Conservation (phyloP, 2,888 invertebrate species). For the Lamellibrachia columna region DNA sequence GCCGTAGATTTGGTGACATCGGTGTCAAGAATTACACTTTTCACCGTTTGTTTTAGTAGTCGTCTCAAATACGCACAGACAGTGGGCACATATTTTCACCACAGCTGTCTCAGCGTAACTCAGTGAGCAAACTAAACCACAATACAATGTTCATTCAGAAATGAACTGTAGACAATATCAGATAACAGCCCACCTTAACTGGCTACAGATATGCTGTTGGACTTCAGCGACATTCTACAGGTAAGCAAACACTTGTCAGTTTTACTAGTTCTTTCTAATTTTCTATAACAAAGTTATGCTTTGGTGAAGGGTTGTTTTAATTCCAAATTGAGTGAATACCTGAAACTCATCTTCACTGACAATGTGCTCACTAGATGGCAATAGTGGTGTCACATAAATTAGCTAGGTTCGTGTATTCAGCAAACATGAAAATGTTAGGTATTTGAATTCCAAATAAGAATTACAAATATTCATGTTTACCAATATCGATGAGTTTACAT, state of each 20-base stretch:
- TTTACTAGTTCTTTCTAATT: neutral
- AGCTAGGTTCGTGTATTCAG: neutral
- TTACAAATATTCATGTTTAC: no score
- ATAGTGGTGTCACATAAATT: neutral
- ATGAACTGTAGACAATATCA: neutral
- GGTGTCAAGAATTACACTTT: no score
- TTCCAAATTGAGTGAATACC: neutral
- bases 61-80: neutral
- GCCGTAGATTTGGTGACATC: no score
- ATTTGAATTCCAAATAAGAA: no score
- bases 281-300: neutral
- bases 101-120: neutral
- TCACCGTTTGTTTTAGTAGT: no score
- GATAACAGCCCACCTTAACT: slow-evolving; percentile 4
- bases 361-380: neutral
- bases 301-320: neutral
- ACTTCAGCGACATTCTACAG: slow-evolving; percentile 96
- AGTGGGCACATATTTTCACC: neutral
- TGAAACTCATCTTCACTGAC: neutral
- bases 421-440: no score
- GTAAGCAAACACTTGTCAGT: slow-evolving; percentile 67
- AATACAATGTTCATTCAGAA: neutral
- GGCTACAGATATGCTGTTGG: slow-evolving; percentile 88
- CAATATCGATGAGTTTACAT: no score
- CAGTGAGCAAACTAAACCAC: neutral